Conservation (phyloP, 2,888 invertebrate species). For the Pachliopta kotzebuea region DNA sequence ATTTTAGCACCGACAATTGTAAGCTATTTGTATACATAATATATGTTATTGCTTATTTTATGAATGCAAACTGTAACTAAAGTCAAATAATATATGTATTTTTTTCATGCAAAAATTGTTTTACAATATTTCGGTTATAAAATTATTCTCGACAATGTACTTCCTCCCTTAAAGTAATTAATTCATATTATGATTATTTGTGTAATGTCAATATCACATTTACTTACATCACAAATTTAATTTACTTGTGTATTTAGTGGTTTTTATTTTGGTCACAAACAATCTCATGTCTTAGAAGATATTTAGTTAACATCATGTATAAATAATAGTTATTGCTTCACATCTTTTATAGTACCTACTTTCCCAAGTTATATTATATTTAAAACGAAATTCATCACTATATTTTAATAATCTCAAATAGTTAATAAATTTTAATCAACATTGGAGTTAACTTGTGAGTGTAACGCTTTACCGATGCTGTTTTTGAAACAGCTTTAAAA, state of each 20-base stretch:
- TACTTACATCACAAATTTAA: background rate
- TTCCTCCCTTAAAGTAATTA: background rate
- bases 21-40: conserved; percentile 5
- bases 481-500: background rate
- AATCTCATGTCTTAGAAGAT: background rate
- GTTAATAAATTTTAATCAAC: background rate
- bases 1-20: conserved; percentile 19
- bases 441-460: background rate
- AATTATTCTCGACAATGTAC: background rate
- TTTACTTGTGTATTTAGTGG: conserved; percentile 1
- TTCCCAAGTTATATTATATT: background rate
- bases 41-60: conserved; percentile 1
- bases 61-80: background rate
- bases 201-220: background rate
- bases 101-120: conserved; percentile 5
- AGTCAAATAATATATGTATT: conserved; percentile 8
- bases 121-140: conserved; percentile 5
- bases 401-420: too few relatives aligned
- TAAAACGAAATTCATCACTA: too few relatives aligned
- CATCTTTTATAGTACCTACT: background rate
- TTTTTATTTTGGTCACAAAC: conserved; percentile 6
- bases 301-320: background rate
- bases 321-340: background rate
- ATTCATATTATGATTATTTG: background rate
- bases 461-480: background rate